Conservation (phyloP, 1,140 invertebrate species). For the Ceratina japonica region DNA sequence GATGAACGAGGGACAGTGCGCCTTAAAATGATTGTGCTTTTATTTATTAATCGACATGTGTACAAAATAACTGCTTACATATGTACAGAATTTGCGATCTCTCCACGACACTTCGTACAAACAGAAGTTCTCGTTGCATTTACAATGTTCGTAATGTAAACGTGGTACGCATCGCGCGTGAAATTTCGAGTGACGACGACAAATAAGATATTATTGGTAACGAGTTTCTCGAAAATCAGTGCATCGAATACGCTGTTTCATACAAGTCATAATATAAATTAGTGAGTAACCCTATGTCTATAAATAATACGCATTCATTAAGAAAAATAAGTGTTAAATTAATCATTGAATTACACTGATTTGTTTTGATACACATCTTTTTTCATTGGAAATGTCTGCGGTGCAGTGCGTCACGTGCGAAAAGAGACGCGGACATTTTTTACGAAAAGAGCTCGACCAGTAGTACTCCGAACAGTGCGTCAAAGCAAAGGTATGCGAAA, state of each 20-base stretch:
- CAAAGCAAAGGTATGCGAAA: slow-evolving; percentile 70
- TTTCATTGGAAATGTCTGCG: not conserved
- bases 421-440: slow-evolving; percentile 31
- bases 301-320: not conserved
- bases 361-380: not conserved
- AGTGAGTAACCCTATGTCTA: slow-evolving; percentile 17
- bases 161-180: too few relatives aligned
- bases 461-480: slow-evolving; percentile 70
- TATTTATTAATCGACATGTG: slow-evolving; percentile 56
- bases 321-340: slow-evolving; percentile 15
- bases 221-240: not conserved
- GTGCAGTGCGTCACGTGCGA: slow-evolving; percentile 48
- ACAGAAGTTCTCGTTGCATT: slow-evolving; percentile 34
- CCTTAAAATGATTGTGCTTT: slow-evolving; percentile 49
- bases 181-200: slow-evolving; percentile 20
- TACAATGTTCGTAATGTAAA: slow-evolving; percentile 10
- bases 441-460: slow-evolving; percentile 58
- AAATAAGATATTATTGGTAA: slow-evolving; percentile 16
- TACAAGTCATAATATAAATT: slow-evolving; percentile 32
- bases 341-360: slow-evolving; percentile 13
- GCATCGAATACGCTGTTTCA: not conserved
- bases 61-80: slow-evolving; percentile 58
- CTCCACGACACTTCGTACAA: slow-evolving; percentile 39
- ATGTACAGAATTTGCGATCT: slow-evolving; percentile 42
- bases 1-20: slow-evolving; percentile 34